Evolutionary conservation across 2,888 invertebrate genomes (phyloP), one percentile per base, ranked within the genome.

Genomic region (Nomada flava): DNA sequence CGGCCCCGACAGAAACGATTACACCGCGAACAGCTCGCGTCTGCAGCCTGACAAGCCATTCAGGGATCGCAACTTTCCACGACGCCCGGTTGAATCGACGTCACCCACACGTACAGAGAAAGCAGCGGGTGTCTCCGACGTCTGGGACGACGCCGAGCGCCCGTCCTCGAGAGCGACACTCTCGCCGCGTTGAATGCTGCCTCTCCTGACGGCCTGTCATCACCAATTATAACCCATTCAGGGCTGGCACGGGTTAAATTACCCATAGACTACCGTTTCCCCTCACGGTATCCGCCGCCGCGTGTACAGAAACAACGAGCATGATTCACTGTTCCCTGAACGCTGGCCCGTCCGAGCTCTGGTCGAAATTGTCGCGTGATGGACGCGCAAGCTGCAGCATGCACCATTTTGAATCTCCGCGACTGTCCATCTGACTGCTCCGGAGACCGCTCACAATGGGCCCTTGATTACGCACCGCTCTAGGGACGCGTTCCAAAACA

Each of bases 191-290:
- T 88, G 78, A 88, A 88, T 87, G 79, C 87, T 68, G 76, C 70
- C 74, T 76, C 84, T 79, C 79, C 76, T 90, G 91, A 92, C 90
- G 89, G 88, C 84, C 92, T 91, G 92, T 92, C 92, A 92, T 91
- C 92, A 90, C 91, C 92, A 92, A 92, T 92, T 92, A 92, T 91
- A 91, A 92, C 89, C 91, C 92, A 92, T 92, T 92, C 91, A 92
- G 79, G 50, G 76, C 86, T 77, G 86, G 85, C 86, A 84, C 85
- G 89, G 89, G 89, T 90, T 92, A 91, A 92, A 92, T 92, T 91
- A 91, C 90, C 92, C 90, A 88, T 89, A 89, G 91, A 88, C 87
- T 72, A 65, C 63, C 83, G 71, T 76, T 67, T 80, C 76, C 71
- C 84, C 71, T 59, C 63, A 44, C 67, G 50, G 77, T 72, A 68